phyloP scores from a whole-genome alignment of 2,888 invertebrate genomes.

The Neoaliturus tenellus region DNA sequence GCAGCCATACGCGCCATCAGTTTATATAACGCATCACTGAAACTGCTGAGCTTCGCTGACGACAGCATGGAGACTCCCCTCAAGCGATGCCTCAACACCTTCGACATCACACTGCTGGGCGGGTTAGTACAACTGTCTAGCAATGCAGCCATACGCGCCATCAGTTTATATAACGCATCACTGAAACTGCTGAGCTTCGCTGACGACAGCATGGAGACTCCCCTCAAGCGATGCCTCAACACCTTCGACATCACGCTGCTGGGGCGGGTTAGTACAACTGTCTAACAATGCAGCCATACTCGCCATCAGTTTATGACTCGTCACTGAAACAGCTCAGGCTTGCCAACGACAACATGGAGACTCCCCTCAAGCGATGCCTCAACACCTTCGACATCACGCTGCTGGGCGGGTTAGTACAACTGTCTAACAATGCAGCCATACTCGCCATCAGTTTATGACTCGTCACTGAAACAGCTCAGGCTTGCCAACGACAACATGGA shows the following conservation, averaged over 20 bases:
- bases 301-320: too few species aligned
- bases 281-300: too few species aligned
- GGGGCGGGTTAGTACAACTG: too few species aligned
- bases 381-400: slow-evolving; percentile 93
- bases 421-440: too few species aligned
- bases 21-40: too few species aligned
- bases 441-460: too few species aligned
- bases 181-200: slow-evolving; percentile 82
- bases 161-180: too few species aligned
- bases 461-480: slow-evolving; percentile 80
- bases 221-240: slow-evolving; percentile 90
- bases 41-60: slow-evolving; percentile 79
- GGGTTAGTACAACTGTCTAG: too few species aligned
- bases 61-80: slow-evolving; percentile 89
- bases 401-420: slow-evolving; percentile 85
- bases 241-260: slow-evolving; percentile 93
- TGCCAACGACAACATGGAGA: slow-evolving; percentile 83
- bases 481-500: slow-evolving; percentile 83
- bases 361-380: slow-evolving; percentile 90
- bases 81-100: slow-evolving; percentile 90
- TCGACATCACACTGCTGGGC: slow-evolving; percentile 94
- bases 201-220: slow-evolving; percentile 85
- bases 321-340: slow-evolving; percentile 82
- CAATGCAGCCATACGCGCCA: too few species aligned
- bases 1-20: too few species aligned